Percentiles rank a stretch among this genome's conserved stretches.
phyloP scores from a whole-genome alignment of 2,113 vertebrate genomes.

The Megaceryle maxima region DNA sequence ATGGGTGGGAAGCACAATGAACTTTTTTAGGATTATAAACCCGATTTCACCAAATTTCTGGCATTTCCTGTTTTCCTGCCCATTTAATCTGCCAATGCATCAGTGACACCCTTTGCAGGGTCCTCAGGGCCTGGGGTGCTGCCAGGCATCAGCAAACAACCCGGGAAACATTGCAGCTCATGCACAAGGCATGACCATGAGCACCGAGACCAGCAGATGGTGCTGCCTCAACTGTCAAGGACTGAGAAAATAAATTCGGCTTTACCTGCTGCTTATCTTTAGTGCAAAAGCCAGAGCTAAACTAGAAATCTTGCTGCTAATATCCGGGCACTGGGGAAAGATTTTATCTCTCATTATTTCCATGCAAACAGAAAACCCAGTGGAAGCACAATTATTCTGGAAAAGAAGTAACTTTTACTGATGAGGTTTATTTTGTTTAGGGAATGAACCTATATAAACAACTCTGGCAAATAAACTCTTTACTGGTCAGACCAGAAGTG shows the following conservation, averaged over 20 bases:
- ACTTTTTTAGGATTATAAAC: neutral
- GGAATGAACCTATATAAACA: neutral
- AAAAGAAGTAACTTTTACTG: neutral
- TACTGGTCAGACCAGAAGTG: neutral
- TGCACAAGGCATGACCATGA: neutral
- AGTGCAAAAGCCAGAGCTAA: neutral
- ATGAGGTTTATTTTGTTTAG: neutral
- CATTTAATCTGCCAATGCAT: neutral
- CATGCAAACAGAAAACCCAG: neutral
- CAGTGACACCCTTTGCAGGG: neutral
- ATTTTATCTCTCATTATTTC: neutral
- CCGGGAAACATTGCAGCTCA: neutral
- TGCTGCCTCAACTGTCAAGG: neutral
- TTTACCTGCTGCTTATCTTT: neutral
- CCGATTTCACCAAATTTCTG: neutral
- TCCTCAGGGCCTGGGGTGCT: neutral
- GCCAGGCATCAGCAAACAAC: neutral
- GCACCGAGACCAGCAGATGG: conserved; percentile 37
- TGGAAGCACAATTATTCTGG: neutral
- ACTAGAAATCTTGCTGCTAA: neutral
- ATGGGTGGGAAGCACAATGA: neutral
- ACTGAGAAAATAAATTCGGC: neutral
- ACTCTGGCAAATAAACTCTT: neutral
- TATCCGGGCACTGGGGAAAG: neutral
- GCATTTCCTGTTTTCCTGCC: neutral